Evolutionary conservation across 1,140 invertebrate species (phyloP).

Genomic region (Drosophila bifasciata): DNA sequence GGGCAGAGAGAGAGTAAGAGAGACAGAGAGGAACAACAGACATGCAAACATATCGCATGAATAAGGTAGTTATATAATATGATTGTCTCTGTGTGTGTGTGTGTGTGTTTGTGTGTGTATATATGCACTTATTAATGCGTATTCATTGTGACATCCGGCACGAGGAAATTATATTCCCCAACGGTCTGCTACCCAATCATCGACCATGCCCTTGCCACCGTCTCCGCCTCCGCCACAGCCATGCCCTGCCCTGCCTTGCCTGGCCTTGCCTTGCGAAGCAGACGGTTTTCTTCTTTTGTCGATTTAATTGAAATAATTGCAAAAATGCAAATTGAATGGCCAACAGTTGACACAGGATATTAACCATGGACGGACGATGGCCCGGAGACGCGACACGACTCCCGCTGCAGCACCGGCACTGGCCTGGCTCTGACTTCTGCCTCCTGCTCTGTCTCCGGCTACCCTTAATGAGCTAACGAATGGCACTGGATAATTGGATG

Average conservation of each 20-base stretch:
- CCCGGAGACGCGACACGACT: not conserved
- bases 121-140: conserved; percentile 78
- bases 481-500: conserved; percentile 48
- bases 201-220: not conserved
- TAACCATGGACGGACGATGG: conserved; percentile 35
- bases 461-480: conserved; percentile 56
- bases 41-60: not conserved
- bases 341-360: conserved; percentile 77
- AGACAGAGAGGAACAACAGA: no score
- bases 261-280: conserved; percentile 51
- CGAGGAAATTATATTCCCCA: conserved; percentile 78
- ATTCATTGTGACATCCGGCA: conserved; percentile 80
- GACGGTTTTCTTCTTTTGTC: conserved; percentile 73
- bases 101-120: conserved; percentile 33
- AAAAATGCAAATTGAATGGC: conserved; percentile 80
- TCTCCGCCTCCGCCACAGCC: not conserved
- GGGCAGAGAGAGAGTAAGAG: no score
- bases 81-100: not conserved
- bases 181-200: conserved; percentile 7
- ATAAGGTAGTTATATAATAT: conserved; percentile 8
- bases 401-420: no score
- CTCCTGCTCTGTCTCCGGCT: not conserved
- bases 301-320: conserved; percentile 83
- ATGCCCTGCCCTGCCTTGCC: conserved; percentile 46
- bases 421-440: no score